phyloP scores from a whole-genome alignment of 2,113 vertebrate species.

The Callorhinus ursinus region DNA sequence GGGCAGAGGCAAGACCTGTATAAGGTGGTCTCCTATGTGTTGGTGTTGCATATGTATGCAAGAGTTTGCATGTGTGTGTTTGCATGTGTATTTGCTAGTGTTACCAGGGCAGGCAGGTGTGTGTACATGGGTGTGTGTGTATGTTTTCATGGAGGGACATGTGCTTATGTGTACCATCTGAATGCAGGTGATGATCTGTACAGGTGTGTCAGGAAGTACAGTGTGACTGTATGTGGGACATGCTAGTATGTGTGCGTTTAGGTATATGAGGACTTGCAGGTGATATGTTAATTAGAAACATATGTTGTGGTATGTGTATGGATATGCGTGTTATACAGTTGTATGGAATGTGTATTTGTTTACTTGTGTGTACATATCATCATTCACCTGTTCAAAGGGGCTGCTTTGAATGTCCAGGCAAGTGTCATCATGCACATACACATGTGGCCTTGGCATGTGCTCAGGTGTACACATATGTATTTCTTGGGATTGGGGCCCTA shows the following conservation, averaged over 20 bases:
- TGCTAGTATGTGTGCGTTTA: background rate
- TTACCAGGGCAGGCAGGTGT: background rate
- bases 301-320: background rate
- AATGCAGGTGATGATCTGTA: background rate
- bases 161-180: background rate
- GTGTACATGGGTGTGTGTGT: background rate
- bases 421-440: background rate
- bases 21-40: background rate
- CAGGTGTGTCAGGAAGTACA: background rate
- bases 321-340: background rate
- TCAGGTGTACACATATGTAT: background rate
- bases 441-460: background rate
- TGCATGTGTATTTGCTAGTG: background rate
- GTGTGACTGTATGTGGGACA: background rate
- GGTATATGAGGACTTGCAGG: background rate
- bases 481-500: background rate
- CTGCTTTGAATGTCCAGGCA: background rate
- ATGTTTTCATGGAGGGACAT: too few relatives aligned
- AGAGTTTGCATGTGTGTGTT: background rate
- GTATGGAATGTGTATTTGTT: background rate
- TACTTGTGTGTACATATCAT: background rate
- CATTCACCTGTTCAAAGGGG: background rate
- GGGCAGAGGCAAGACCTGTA: background rate
- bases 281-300: background rate
- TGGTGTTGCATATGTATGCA: background rate